Evolutionary conservation across 2,888 invertebrate genomes (phyloP), one percentile per base, ranked within the genome.

Genomic region (Dryobota labecula): DNA sequence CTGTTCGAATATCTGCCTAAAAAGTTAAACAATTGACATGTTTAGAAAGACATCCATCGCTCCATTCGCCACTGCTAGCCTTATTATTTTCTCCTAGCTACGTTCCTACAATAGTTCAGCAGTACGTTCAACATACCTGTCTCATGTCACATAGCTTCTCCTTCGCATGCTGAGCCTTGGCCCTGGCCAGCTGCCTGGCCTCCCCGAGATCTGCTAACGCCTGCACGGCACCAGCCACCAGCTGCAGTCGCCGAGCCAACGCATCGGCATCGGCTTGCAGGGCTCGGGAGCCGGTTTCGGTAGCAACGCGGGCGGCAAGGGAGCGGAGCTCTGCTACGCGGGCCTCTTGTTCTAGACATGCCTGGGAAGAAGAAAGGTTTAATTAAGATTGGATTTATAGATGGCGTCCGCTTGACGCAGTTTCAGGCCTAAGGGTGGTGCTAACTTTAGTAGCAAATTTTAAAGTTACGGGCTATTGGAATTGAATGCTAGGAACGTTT

Each of bases 221-320:
- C 61, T 97, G 97, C 11, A 98, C 97, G 0, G 98, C 97, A 75
- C 98, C 97, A 33, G 97, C 97, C 43, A 98, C 98, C 88, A 98
- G 97, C 90, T 98, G 97, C 78, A 98, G 96, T 43, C 97, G 96
- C 73, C 97, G 96, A 54, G 98, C 98, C 65, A 98, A 93, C 0
- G 98, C 97, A 86, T 98, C 98, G 18, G 98, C 97, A 91, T 98
- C 98, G 38, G 97, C 97, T 78, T 97, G 97, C 73, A 98, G 95
- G 1, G 98, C 96, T 6, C 97, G 96, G 41, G 97, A 97, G 20
- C 98, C 98, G 15, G 98, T 98, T 89, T 98, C 98, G 36, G 97
- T 97, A 0, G 98, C 98, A 69, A 98, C 98, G 83, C 97, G 97
- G 0, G 97, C 97, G 3, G 98, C 98, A 73, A 98, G 96, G 24